phyloP scores from a whole-genome alignment of 2,797 vertebrate genomes.

The Galago senegalensis region DNA sequence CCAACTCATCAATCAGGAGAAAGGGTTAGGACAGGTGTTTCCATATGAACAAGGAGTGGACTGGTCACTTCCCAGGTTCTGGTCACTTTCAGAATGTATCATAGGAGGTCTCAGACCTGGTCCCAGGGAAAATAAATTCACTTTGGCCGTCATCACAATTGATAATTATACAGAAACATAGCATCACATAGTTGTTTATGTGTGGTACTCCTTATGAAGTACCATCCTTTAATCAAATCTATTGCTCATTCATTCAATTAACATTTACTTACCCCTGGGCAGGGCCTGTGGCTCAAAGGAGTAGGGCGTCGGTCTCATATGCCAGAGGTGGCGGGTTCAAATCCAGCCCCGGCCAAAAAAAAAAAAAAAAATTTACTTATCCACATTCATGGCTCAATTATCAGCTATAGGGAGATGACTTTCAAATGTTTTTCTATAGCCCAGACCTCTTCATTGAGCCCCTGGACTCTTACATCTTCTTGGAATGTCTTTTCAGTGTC shows the following conservation, averaged over 20 bases:
- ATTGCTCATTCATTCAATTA: not conserved
- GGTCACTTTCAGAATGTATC: constrained; percentile 11
- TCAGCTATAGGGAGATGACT: constrained; percentile 2
- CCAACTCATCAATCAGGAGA: not conserved
- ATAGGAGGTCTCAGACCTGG: not conserved
- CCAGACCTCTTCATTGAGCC: constrained; percentile 1
- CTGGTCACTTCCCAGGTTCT: not conserved
- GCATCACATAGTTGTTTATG: not conserved
- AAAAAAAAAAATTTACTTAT: too few species aligned
- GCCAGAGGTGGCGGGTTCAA: too few species aligned
- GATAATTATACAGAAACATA: not conserved
- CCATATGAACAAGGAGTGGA: not conserved
- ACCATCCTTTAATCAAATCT: constrained; percentile 21
- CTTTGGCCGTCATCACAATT: not conserved
- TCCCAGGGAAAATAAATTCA: not conserved
- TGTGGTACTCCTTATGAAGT: not conserved
- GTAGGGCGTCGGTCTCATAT: too few species aligned
- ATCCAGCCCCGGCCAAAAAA: too few species aligned
- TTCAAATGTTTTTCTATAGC: not conserved
- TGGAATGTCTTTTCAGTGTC: not conserved
- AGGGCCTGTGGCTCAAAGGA: too few species aligned
- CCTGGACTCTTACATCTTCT: not conserved
- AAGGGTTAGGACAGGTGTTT: not conserved
- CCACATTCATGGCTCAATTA: not conserved
- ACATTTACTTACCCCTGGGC: not conserved